A percentile compares a stretch with the other conserved stretches of the same genome.
These are phyloP conservation scores for Xenopus borealis DNA, from an alignment of 2,113 vertebrate species.

Conservation along the genomic window DNA sequence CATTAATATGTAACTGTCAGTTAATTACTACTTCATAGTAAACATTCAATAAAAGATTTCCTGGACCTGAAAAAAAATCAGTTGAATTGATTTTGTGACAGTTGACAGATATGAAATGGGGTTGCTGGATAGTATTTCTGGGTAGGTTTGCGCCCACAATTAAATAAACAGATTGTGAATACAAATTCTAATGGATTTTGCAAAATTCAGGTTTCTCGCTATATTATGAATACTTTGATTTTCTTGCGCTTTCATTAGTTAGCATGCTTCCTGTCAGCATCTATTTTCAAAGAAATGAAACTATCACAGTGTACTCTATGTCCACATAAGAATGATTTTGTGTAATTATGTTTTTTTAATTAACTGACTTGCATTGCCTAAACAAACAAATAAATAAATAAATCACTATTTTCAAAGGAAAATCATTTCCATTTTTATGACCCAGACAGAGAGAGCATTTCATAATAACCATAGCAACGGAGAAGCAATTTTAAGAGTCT, in stretches of 20 bases:
- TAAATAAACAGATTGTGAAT: conserved; percentile 20
- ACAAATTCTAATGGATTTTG: conserved; percentile 1
- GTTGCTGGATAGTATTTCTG: conserved; percentile 4
- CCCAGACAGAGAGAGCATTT: background rate
- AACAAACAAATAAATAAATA: no score
- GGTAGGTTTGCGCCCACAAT: conserved; percentile 19
- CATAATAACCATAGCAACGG: background rate
- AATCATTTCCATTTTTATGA: background rate
- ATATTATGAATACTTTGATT: conserved; percentile 3
- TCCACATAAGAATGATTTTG: no score
- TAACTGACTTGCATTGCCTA: no score
- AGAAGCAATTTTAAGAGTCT: background rate
- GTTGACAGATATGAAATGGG: conserved; percentile 19
- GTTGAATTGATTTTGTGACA: conserved; percentile 39
- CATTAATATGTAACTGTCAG: conserved; percentile 34
- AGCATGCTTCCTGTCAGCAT: no score
- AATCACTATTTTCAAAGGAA: no score
- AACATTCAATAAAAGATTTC: conserved; percentile 42
- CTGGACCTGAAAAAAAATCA: conserved; percentile 31
- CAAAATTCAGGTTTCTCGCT: conserved; percentile 29
- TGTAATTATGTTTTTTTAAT: no score
- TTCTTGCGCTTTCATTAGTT: no score
- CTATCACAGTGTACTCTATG: no score
- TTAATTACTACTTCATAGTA: conserved; percentile 33
- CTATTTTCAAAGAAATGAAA: no score